phyloP scores from a whole-genome alignment of 1,140 invertebrate species.

The Doryteuthis pealeii region DNA sequence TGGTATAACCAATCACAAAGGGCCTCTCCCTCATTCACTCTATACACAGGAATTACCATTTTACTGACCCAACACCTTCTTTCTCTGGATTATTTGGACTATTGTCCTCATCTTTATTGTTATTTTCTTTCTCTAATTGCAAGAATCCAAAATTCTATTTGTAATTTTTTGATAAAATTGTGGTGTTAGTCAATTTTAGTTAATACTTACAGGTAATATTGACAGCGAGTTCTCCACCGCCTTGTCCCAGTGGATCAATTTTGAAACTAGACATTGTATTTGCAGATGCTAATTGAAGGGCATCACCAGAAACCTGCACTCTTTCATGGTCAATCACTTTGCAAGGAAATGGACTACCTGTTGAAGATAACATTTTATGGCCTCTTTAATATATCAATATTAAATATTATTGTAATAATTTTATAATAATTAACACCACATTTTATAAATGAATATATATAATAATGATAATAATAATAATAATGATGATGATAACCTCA shows the following conservation, averaged over 20 bases:
- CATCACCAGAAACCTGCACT: slow-evolving; percentile 43
- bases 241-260: slow-evolving; percentile 65
- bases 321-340: slow-evolving; percentile 37
- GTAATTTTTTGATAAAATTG: too few species aligned
- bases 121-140: too few species aligned
- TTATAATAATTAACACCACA: neutral
- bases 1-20: too few species aligned
- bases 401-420: neutral
- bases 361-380: neutral
- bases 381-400: neutral
- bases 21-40: too few species aligned
- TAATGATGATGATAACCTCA: too few species aligned
- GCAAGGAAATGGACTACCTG: slow-evolving; percentile 44
- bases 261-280: slow-evolving; percentile 66
- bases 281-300: slow-evolving; percentile 68
- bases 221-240: slow-evolving; percentile 57
- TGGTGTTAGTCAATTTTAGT: too few species aligned
- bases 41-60: too few species aligned
- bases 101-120: too few species aligned
- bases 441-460: neutral
- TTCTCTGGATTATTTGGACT: too few species aligned
- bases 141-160: too few species aligned
- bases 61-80: too few species aligned
- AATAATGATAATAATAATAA: too few species aligned
- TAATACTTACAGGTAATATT: slow-evolving; percentile 57